phyloP scores from a whole-genome alignment of 2,888 invertebrate genomes.

The Pachymerium ferrugineum region DNA sequence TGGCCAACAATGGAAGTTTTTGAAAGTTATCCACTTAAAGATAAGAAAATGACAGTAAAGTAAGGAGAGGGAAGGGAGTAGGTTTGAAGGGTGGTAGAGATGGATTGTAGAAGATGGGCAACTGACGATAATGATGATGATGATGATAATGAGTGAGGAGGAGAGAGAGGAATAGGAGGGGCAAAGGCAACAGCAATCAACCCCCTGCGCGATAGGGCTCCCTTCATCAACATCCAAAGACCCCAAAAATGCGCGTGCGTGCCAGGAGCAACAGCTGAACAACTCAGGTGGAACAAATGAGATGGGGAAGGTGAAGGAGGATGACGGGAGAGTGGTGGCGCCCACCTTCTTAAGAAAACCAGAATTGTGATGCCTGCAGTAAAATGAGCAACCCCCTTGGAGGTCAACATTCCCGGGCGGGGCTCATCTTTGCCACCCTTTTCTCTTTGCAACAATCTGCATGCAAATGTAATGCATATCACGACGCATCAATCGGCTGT shows the following conservation, averaged over 20 bases:
- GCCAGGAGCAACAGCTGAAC: neutral
- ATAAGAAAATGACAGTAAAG: neutral
- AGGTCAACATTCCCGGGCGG: constrained; percentile 1
- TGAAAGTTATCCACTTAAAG: constrained; percentile 6
- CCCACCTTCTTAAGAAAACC: constrained; percentile 14
- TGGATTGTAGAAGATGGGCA: constrained; percentile 1
- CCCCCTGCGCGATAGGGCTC: neutral
- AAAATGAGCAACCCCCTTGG: neutral
- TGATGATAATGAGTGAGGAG: constrained; percentile 18
- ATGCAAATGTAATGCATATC: neutral
- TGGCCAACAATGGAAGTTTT: neutral
- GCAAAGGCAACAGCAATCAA: neutral
- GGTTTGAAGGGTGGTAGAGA: neutral
- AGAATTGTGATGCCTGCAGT: constrained; percentile 12
- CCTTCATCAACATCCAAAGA: neutral
- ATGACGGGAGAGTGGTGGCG: neutral
- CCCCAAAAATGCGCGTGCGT: neutral
- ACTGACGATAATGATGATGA: constrained; percentile 14
- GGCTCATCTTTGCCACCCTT: neutral
- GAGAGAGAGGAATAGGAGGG: neutral
- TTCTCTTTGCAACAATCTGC: neutral
- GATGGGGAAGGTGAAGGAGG: constrained; percentile 12
- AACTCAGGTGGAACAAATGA: constrained; percentile 18
- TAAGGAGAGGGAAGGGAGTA: neutral
- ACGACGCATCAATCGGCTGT: neutral